Percentiles rank a stretch among this genome's conserved stretches.
Conservation (phyloP, 2,113 vertebrate species). For the Perccottus glenii region DNA sequence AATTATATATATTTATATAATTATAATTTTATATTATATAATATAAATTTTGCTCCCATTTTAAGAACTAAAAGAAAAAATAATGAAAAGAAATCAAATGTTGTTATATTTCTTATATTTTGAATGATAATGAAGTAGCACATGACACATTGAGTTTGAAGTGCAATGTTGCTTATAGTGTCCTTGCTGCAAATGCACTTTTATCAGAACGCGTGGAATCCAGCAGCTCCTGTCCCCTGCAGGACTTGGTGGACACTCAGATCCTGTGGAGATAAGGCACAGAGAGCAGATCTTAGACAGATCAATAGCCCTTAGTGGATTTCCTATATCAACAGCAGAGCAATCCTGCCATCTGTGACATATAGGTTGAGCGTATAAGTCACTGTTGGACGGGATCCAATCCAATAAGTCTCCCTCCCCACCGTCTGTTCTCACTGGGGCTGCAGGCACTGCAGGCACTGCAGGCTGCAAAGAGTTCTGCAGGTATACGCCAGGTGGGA, state of each 20-base stretch:
- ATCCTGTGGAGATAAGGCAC: conserved; percentile 67
- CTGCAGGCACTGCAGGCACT: conserved; percentile 37
- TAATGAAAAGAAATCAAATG: too few relatives aligned
- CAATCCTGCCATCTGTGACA: conserved; percentile 77
- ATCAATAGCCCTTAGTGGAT: conserved; percentile 75
- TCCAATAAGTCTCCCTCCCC: conserved; percentile 58
- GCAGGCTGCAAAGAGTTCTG: conserved; percentile 32
- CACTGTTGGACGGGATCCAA: conserved; percentile 65
- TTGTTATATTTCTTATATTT: too few relatives aligned
- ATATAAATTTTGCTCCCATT: too few relatives aligned
- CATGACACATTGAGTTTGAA: too few relatives aligned
- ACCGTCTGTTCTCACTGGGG: conserved; percentile 61
- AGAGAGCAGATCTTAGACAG: conserved; percentile 60
- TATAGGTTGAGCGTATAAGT: conserved; percentile 72
- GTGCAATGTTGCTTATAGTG: too few relatives aligned
- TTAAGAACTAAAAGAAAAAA: too few relatives aligned
- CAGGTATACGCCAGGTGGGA: conserved; percentile 45
- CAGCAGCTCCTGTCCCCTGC: conserved; percentile 25
- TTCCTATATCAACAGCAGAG: conserved; percentile 70
- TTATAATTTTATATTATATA: too few relatives aligned
- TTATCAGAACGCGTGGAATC: conserved; percentile 9
- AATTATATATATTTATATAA: too few relatives aligned
- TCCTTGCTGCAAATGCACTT: too few relatives aligned
- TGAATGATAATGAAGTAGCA: too few relatives aligned
- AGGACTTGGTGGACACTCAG: conserved; percentile 52